Evolutionary conservation across 2,888 invertebrate genomes (phyloP).

Genomic region (Orchestes rusci): DNA sequence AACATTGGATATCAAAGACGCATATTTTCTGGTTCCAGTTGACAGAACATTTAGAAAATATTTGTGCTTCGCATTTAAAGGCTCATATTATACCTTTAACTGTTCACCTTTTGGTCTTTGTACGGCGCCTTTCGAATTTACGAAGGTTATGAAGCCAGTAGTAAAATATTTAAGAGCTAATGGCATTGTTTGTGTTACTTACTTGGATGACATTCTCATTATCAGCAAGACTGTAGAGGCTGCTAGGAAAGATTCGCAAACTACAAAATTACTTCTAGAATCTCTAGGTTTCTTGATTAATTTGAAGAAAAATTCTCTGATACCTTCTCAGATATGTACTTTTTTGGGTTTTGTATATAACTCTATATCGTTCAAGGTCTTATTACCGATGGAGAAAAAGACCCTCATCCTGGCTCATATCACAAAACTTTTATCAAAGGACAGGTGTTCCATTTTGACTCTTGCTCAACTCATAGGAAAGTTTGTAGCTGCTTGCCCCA

Average conservation of each 20-base stretch:
- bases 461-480: conserved; percentile 16
- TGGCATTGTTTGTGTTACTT: conserved; percentile 21
- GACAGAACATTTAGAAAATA: conserved; percentile 24
- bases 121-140: conserved; percentile 28
- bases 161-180: conserved; percentile 18
- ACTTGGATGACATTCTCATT: conserved; percentile 25
- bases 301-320: conserved; percentile 15
- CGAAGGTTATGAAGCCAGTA: conserved; percentile 28
- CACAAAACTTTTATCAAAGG: conserved; percentile 9
- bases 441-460: conserved; percentile 9
- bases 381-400: not conserved
- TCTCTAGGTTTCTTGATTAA: conserved; percentile 25
- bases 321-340: conserved; percentile 17
- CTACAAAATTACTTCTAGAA: conserved; percentile 7
- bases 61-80: conserved; percentile 23
- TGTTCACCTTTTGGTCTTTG: conserved; percentile 30
- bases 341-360: conserved; percentile 24
- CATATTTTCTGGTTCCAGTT: no score
- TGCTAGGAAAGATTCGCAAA: conserved; percentile 6
- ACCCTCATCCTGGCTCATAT: not conserved
- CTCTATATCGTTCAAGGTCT: not conserved
- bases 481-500: conserved; percentile 21
- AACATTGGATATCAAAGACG: no score
- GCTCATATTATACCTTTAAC: conserved; percentile 24
- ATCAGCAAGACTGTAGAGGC: conserved; percentile 16